Evolutionary conservation across 2,797 vertebrate species (phyloP), one percentile per base, ranked within the genome.

Genomic region (Ammospiza maritima): DNA sequence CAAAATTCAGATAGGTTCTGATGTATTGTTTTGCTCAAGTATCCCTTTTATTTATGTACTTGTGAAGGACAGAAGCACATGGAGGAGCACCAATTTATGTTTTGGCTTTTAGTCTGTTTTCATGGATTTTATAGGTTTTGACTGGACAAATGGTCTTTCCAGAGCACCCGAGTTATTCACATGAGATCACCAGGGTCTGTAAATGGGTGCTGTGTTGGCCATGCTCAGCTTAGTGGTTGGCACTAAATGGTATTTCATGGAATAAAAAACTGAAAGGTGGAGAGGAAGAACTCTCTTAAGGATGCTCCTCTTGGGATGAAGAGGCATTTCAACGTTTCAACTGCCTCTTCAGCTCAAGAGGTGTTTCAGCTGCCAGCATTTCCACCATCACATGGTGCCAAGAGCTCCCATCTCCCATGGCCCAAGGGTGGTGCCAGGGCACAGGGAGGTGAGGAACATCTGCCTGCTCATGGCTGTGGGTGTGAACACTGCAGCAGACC

Each of bases 271-370:
- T 50, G 27, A 47, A 79, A 83, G 48, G 27, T 53, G 29, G 36
- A 85, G 69, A 83, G 27, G 18, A 73, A 82, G 78, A 67, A 29
- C 42, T 20, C 6, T 62, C 51, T 66, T 54, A 66, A 75, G 25
- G 70, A 58, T 42, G 25, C 40, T 66, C 2, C 51, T 75, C 53
- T 50, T 62, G 51, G 69, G 67, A 48, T 54, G 58, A 73, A 87
- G 71, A 94, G 47, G 42, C 22, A 44, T 90, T 78, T 90, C 48
- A 86, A 77, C 56, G 48, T 77, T 62, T 86, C 80, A 72, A 42
- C 80, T 72, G 66, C 67, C 73, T 84, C 88, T 90, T 60, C 66
- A 78, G 60, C 80, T 84, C 66, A 66, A 84, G 80, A 78, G 53
- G 21, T 60, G 60, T 90, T 78, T 66, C 53, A 78, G 66, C 80